These are phyloP conservation scores for Lasioglossum morio DNA, from an alignment of 2,888 invertebrate species.

Conservation along the genomic window DNA sequence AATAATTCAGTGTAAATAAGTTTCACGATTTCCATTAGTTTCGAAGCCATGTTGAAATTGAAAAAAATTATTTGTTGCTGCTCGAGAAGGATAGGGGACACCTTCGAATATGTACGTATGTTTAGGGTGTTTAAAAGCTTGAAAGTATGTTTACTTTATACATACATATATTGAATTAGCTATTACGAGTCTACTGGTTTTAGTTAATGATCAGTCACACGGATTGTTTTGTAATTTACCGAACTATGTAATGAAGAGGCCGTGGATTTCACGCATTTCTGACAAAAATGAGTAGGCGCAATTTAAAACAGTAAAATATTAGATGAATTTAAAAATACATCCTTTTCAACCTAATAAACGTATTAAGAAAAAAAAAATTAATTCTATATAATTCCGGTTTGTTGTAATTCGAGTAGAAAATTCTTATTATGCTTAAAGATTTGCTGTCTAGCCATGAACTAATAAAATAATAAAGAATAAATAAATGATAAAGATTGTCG, in stretches of 20 bases:
- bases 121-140: background rate
- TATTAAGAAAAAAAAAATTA: background rate
- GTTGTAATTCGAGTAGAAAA: too few species aligned
- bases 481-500: too few species aligned
- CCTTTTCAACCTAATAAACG: background rate
- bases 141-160: background rate
- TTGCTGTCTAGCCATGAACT: too few species aligned
- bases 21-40: background rate
- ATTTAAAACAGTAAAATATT: too few species aligned
- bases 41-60: background rate
- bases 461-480: too few species aligned
- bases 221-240: background rate
- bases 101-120: background rate
- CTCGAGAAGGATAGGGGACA: background rate
- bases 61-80: background rate
- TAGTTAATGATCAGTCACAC: too few species aligned
- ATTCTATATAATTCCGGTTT: too few species aligned
- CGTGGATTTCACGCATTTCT: too few species aligned
- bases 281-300: too few species aligned
- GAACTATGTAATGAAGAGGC: background rate
- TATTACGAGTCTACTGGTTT: too few species aligned
- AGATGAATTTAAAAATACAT: too few species aligned
- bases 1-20: background rate
- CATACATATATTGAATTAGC: background rate
- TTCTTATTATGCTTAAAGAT: too few species aligned